phyloP scores from a whole-genome alignment of 2,113 vertebrate species.

The Ciconia maguari region DNA sequence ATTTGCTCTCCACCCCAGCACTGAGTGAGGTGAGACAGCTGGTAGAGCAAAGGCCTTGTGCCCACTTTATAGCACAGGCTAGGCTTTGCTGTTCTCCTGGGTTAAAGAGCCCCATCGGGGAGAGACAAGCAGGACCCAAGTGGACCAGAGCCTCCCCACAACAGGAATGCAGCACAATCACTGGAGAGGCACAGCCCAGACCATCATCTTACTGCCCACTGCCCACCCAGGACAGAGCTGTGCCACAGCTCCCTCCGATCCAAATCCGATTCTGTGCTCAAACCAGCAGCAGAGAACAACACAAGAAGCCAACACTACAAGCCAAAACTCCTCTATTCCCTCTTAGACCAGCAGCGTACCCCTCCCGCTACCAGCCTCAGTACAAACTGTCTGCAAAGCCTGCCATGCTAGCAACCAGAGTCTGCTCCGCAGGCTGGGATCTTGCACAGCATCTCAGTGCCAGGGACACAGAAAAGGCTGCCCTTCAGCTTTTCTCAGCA shows the following conservation, averaged over 20 bases:
- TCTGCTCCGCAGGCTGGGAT: neutral
- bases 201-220: neutral
- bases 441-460: fast-evolving
- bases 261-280: neutral
- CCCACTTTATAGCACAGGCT: neutral
- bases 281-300: neutral
- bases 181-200: neutral
- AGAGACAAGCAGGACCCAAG: neutral
- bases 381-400: neutral
- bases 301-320: neutral
- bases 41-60: neutral
- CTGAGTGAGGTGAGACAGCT: neutral
- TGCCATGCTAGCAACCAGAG: neutral
- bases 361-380: neutral
- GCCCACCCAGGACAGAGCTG: neutral
- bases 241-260: neutral
- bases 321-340: neutral
- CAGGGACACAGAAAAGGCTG: neutral
- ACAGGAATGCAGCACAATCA: neutral
- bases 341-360: neutral
- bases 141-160: neutral
- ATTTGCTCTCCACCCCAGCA: neutral
- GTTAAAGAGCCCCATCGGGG: neutral
- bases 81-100: neutral
- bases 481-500: neutral